Conservation (phyloP, 2,113 vertebrate species). For the Rhinoderma darwinii region DNA sequence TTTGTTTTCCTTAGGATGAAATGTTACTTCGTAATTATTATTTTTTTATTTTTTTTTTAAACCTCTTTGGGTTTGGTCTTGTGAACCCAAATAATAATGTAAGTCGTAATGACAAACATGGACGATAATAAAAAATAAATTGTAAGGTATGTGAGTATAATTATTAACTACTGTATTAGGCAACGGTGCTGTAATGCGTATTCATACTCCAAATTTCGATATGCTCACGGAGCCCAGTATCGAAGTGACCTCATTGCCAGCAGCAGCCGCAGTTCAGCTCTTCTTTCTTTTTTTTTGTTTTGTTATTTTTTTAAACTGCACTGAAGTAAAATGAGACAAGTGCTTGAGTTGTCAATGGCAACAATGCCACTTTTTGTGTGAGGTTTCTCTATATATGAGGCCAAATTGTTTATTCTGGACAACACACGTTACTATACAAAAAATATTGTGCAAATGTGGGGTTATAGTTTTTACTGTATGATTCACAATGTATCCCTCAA, state of each 20-base stretch:
- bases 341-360: neutral
- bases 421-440: no score
- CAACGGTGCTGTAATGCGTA: neutral
- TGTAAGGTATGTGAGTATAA: conserved; percentile 49
- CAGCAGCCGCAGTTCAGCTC: neutral
- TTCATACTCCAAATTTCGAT: neutral
- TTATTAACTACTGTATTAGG: neutral
- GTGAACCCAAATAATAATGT: conserved; percentile 84
- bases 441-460: no score
- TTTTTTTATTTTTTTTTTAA: conserved; percentile 78
- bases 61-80: conserved; percentile 82
- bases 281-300: no score
- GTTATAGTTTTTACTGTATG: no score
- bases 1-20: conserved; percentile 73
- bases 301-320: no score
- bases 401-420: no score
- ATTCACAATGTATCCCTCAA: no score
- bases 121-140: conserved; percentile 63
- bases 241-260: neutral
- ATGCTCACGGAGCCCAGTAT: neutral
- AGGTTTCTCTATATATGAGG: no score
- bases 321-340: neutral
- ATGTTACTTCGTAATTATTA: conserved; percentile 77
- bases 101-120: conserved; percentile 82
- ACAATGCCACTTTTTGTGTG: neutral